Evolutionary conservation across 2,797 vertebrate species (phyloP).

Genomic region (Crenichthys baileyi): DNA sequence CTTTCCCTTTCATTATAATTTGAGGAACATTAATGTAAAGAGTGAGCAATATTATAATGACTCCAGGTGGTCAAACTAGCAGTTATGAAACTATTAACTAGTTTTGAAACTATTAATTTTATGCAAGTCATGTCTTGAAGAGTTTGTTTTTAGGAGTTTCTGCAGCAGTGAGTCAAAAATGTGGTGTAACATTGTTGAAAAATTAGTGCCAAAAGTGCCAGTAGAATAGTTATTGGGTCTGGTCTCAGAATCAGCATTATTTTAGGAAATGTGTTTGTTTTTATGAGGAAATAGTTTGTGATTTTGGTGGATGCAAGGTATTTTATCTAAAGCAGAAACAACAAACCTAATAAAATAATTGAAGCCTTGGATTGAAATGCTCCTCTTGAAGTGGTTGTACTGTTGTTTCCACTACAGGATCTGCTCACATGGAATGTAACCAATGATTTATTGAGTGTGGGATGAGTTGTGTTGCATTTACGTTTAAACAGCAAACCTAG

Average conservation of each 20-base stretch:
- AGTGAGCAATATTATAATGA: no score
- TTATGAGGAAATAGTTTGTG: neutral
- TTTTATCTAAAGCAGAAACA: neutral
- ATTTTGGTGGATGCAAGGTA: neutral
- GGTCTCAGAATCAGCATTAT: neutral
- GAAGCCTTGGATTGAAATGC: neutral
- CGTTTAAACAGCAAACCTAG: slow-evolving; percentile 12
- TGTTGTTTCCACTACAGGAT: slow-evolving; percentile 1
- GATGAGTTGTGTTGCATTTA: slow-evolving; percentile 29
- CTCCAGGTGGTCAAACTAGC: no score
- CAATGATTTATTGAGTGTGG: slow-evolving; percentile 48
- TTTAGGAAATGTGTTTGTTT: neutral
- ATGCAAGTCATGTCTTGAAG: no score
- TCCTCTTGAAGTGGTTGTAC: neutral
- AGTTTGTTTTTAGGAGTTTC: no score
- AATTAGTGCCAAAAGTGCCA: neutral
- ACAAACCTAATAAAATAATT: neutral
- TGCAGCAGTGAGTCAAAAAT: no score
- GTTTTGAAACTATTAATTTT: no score
- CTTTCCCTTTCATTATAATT: no score
- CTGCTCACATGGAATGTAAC: slow-evolving; percentile 9
- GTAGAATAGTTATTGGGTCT: neutral
- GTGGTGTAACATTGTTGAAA: neutral
- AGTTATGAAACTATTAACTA: no score
- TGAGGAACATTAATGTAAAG: no score